Evolutionary conservation across 2,797 vertebrate genomes (phyloP).

Genomic region (Kryptolebias ocellatus): DNA sequence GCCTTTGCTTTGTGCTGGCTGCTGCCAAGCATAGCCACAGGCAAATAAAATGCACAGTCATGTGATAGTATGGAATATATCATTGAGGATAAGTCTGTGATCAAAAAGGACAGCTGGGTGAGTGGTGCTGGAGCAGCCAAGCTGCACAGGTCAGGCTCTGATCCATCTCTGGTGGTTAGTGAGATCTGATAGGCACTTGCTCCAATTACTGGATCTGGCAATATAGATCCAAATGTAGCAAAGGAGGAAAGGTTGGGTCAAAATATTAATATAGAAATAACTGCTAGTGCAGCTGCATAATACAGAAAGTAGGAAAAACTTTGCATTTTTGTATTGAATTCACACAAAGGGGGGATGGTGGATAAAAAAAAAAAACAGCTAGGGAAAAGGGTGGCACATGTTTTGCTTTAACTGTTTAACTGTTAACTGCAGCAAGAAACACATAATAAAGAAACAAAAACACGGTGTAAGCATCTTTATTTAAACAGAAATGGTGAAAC

Average conservation of each 20-base stretch:
- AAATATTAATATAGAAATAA: slow-evolving; percentile 4
- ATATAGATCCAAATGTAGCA: slow-evolving; percentile 20
- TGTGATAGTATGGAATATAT: slow-evolving; percentile 59
- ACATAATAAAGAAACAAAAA: too few species aligned
- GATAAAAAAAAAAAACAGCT: too few species aligned
- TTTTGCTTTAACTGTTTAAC: too few species aligned
- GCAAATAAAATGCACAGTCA: slow-evolving; percentile 64
- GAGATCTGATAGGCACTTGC: slow-evolving; percentile 26
- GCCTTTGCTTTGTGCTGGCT: slow-evolving; percentile 45
- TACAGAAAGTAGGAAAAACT: too few species aligned
- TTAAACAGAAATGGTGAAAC: slow-evolving; percentile 5
- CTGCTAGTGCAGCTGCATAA: not conserved
- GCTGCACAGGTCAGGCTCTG: slow-evolving; percentile 27
- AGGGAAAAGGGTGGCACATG: too few species aligned
- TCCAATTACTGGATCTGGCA: slow-evolving; percentile 30
- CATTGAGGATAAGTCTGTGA: slow-evolving; percentile 40
- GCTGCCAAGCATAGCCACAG: slow-evolving; percentile 54
- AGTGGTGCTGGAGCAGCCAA: slow-evolving; percentile 23
- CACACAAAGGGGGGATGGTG: too few species aligned
- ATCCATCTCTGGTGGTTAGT: slow-evolving; percentile 24
- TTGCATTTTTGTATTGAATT: too few species aligned
- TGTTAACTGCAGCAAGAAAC: too few species aligned
- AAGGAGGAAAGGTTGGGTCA: slow-evolving; percentile 3
- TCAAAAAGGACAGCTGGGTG: slow-evolving; percentile 44
- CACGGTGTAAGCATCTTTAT: too few species aligned